These are phyloP conservation scores for Caenorhabditis sp. DNA, from an alignment of 2,888 invertebrate species.

Conservation along the genomic window DNA sequence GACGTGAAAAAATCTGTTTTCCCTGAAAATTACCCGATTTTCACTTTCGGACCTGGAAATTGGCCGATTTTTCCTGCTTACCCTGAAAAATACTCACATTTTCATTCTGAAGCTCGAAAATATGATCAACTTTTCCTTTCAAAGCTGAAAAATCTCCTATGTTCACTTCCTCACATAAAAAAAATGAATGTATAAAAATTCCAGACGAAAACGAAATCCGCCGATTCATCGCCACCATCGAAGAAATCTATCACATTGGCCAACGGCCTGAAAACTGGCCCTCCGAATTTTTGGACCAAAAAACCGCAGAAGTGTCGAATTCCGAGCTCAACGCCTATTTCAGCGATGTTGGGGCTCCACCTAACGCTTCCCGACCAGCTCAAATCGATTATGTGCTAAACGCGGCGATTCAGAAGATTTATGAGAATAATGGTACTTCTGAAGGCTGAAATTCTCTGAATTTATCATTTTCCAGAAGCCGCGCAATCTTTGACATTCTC, in stretches of 20 bases:
- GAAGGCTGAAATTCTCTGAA: background rate
- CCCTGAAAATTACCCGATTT: no score
- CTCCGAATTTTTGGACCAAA: conserved; percentile 37
- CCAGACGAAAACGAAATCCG: conserved; percentile 45
- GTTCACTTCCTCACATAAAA: no score
- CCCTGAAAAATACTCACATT: no score
- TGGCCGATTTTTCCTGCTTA: no score
- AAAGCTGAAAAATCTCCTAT: no score
- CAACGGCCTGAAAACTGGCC: conserved; percentile 43
- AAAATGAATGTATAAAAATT: conserved; percentile 8
- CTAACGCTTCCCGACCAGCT: conserved; percentile 18
- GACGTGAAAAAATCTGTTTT: no score
- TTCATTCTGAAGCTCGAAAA: no score
- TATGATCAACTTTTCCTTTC: no score
- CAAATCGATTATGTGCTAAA: conserved; percentile 46
- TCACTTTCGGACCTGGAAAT: no score
- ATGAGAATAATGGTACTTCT: conserved; percentile 43
- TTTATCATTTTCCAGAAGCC: background rate
- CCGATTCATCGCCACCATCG: conserved; percentile 39
- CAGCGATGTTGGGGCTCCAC: conserved; percentile 28
- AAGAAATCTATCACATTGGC: conserved; percentile 39
- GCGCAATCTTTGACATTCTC: conserved; percentile 11
- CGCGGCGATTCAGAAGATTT: conserved; percentile 40
- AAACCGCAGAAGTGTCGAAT: conserved; percentile 29
- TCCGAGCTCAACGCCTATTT: conserved; percentile 38